Percentiles rank a stretch among this genome's conserved stretches.
These are phyloP conservation scores for Mesoligia furuncula DNA, from an alignment of 2,888 invertebrate species.

Conservation along the genomic window DNA sequence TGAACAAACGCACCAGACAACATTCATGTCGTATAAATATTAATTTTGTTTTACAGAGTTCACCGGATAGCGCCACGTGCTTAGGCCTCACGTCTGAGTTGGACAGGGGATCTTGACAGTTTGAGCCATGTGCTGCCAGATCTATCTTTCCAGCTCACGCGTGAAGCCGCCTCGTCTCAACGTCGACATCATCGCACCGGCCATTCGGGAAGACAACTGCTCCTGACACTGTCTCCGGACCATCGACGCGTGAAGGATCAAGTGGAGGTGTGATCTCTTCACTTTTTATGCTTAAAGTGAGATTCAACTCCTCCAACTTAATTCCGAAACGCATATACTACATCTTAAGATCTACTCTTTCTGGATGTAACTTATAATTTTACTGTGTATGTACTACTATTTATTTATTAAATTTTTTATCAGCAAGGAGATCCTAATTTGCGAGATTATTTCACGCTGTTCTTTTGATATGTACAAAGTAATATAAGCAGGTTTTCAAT, in stretches of 20 bases:
- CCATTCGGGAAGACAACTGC: slow-evolving; percentile 1
- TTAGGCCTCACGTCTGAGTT: slow-evolving; percentile 88
- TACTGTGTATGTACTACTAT: slow-evolving; percentile 14
- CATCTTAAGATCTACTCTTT: slow-evolving; percentile 5
- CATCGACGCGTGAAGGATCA: slow-evolving; percentile 83
- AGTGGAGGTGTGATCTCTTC: slow-evolving; percentile 92
- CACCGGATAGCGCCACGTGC: slow-evolving; percentile 32
- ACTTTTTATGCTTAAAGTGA: slow-evolving; percentile 90
- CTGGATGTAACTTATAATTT: slow-evolving; percentile 11
- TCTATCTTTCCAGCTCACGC: slow-evolving; percentile 91
- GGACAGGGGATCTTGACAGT: slow-evolving; percentile 91
- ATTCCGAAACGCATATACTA: slow-evolving; percentile 82
- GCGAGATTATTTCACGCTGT: neutral
- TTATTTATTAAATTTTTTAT: neutral
- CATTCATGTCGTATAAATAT: slow-evolving; percentile 68
- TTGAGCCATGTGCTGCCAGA: slow-evolving; percentile 87
- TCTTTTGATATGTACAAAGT: neutral
- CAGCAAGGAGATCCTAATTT: neutral
- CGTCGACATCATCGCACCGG: neutral
- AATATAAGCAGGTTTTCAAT: neutral
- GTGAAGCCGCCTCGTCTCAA: slow-evolving; percentile 76
- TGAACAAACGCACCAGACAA: slow-evolving; percentile 74
- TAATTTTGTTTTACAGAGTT: slow-evolving; percentile 77
- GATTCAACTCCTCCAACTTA: slow-evolving; percentile 92
- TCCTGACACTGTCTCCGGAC: slow-evolving; percentile 13